Percentiles rank a stretch among this genome's conserved stretches.
Evolutionary conservation across 1,140 invertebrate genomes (phyloP).

Genomic region (Colletes gigas): DNA sequence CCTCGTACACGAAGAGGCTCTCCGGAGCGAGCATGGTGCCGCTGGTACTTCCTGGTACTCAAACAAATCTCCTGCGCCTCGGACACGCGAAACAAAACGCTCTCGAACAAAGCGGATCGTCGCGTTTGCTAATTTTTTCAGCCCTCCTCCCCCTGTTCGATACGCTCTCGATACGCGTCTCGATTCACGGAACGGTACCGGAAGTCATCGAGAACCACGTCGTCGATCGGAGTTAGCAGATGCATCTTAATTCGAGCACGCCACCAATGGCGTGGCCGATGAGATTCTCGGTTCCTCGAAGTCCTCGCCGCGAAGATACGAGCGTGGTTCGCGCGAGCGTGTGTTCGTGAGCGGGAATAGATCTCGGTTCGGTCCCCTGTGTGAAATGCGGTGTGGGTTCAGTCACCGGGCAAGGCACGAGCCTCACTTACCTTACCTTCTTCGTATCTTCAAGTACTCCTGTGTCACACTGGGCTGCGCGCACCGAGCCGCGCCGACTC

Average conservation of each 20-base stretch:
- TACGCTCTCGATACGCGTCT: neutral
- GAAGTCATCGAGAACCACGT: conserved; percentile 7
- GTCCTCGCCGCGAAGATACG: conserved; percentile 31
- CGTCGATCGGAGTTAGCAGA: conserved; percentile 25
- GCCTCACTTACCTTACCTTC: conserved; percentile 65
- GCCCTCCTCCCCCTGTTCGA: no score
- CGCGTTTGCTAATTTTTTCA: neutral
- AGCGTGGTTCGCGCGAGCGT: neutral
- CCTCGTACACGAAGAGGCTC: conserved; percentile 46
- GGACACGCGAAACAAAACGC: conserved; percentile 41
- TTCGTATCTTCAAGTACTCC: conserved; percentile 61
- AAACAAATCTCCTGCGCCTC: conserved; percentile 52
- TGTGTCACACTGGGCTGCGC: conserved; percentile 52
- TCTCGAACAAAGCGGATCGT: neutral
- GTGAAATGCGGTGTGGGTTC: conserved; percentile 66
- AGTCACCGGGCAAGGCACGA: conserved; percentile 71
- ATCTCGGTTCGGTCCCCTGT: conserved; percentile 18
- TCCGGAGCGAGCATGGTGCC: conserved; percentile 29
- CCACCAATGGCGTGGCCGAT: conserved; percentile 36
- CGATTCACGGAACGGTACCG: conserved; percentile 11
- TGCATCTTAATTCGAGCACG: conserved; percentile 52
- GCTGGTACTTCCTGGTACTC: conserved; percentile 59
- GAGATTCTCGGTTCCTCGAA: conserved; percentile 56
- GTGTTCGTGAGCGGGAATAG: conserved; percentile 14
- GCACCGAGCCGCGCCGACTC: neutral